phyloP scores from a whole-genome alignment of 2,888 invertebrate species.

The Patella caerulea region DNA sequence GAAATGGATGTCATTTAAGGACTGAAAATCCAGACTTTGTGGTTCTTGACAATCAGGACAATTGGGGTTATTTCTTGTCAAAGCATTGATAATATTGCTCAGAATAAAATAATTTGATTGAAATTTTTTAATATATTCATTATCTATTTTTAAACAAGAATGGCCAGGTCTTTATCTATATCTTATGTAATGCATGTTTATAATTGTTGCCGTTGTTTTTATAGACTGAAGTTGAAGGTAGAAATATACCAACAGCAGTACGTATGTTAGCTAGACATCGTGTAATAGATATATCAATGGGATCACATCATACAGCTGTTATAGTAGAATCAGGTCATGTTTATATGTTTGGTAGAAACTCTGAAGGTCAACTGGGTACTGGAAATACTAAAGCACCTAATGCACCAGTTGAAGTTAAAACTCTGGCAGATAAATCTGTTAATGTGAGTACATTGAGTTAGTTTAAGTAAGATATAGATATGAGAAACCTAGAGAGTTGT shows the following conservation, averaged over 20 bases:
- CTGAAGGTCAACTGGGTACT: conserved; percentile 78
- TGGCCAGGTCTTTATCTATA: too few species aligned
- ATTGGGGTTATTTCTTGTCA: too few species aligned
- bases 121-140: too few species aligned
- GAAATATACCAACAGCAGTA: conserved; percentile 72
- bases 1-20: neutral
- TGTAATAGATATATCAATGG: conserved; percentile 77
- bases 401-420: conserved; percentile 72
- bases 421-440: conserved; percentile 69
- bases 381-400: conserved; percentile 70
- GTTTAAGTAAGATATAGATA: neutral
- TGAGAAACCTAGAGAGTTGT: neutral
- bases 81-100: too few species aligned
- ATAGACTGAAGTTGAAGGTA: conserved; percentile 72
- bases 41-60: too few species aligned
- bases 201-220: conserved; percentile 8
- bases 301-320: conserved; percentile 77
- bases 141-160: too few species aligned
- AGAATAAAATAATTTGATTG: too few species aligned
- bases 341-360: conserved; percentile 79
- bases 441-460: conserved; percentile 58
- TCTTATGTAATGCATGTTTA: too few species aligned
- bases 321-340: conserved; percentile 78
- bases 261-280: conserved; percentile 74
- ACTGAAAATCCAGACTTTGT: neutral